Evolutionary conservation across 2,888 invertebrate genomes (phyloP).

Genomic region (Carabus problematicus): DNA sequence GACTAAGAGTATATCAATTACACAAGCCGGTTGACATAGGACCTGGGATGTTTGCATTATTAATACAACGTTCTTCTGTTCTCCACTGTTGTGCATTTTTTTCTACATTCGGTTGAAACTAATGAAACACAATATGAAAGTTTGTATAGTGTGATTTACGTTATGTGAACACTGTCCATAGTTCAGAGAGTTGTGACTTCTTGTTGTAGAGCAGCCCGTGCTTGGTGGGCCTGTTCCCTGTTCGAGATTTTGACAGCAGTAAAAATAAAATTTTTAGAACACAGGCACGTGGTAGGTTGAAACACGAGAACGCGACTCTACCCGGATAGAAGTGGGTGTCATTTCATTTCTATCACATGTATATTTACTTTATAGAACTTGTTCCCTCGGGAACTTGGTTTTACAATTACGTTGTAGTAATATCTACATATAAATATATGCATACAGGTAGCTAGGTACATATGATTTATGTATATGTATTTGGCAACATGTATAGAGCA

Average conservation of each 20-base stretch:
- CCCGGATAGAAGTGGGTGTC: too few species aligned
- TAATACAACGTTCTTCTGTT: constrained; percentile 26
- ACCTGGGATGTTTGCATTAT: constrained; percentile 23
- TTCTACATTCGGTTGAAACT: constrained; percentile 22
- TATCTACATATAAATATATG: neutral
- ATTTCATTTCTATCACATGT: too few species aligned
- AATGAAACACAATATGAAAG: constrained; percentile 30
- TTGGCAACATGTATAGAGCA: constrained; percentile 1
- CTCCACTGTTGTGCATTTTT: neutral
- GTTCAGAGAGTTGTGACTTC: neutral
- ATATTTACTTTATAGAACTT: too few species aligned
- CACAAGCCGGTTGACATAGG: constrained; percentile 18
- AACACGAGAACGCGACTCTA: neutral
- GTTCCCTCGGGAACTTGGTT: neutral
- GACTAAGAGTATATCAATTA: constrained; percentile 28
- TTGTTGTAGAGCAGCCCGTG: neutral
- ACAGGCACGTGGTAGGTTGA: constrained; percentile 5
- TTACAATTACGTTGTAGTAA: neutral
- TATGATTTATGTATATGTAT: constrained; percentile 2
- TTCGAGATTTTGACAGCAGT: constrained; percentile 24
- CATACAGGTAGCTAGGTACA: too few species aligned
- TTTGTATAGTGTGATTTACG: constrained; percentile 34
- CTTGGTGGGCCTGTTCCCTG: constrained; percentile 7
- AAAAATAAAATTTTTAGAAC: constrained; percentile 21
- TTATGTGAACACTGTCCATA: constrained; percentile 15